Conservation (phyloP, 2,888 invertebrate species). For the Drosophila lacicola region DNA sequence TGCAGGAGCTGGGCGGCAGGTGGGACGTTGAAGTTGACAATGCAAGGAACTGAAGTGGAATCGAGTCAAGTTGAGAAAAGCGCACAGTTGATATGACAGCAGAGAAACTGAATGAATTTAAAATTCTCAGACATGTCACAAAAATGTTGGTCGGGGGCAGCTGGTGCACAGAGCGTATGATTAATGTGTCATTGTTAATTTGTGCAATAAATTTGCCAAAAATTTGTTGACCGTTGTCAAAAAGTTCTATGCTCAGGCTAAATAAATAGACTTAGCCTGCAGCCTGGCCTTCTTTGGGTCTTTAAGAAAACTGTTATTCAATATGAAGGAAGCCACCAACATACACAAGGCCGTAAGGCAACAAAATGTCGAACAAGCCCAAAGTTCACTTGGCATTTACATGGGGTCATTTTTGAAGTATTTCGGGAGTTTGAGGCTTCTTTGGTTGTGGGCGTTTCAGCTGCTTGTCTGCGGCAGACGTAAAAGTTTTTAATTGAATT, state of each 20-base stretch:
- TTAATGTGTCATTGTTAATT: conserved; percentile 73
- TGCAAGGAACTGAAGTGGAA: conserved; percentile 53
- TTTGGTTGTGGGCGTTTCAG: conserved; percentile 1
- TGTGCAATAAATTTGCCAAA: conserved; percentile 60
- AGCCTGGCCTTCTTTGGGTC: conserved; percentile 12
- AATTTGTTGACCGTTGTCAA: conserved; percentile 64
- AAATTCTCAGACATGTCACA: conserved; percentile 46
- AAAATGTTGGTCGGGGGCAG: background rate
- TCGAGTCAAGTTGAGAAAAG: conserved; percentile 42
- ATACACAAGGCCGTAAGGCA: conserved; percentile 29
- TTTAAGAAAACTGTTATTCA: conserved; percentile 25
- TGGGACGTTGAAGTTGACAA: conserved; percentile 28
- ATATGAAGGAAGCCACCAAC: conserved; percentile 3
- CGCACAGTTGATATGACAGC: conserved; percentile 41
- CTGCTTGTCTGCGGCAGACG: conserved; percentile 38
- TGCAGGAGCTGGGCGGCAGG: background rate
- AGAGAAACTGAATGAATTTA: conserved; percentile 49
- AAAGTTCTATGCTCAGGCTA: conserved; percentile 36
- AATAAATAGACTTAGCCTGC: conserved; percentile 34
- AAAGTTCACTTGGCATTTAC: conserved; percentile 41
- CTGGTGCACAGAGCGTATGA: conserved; percentile 51
- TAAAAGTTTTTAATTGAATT: conserved; percentile 77
- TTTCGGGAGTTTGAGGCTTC: conserved; percentile 3
- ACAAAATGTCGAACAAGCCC: conserved; percentile 51
- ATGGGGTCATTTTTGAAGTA: conserved; percentile 28